A percentile compares a stretch with the other conserved stretches of the same genome.
phyloP scores from a whole-genome alignment of 35 echinoderm and acorn worm species.

The Hemicentrotus pulcherrimus region DNA sequence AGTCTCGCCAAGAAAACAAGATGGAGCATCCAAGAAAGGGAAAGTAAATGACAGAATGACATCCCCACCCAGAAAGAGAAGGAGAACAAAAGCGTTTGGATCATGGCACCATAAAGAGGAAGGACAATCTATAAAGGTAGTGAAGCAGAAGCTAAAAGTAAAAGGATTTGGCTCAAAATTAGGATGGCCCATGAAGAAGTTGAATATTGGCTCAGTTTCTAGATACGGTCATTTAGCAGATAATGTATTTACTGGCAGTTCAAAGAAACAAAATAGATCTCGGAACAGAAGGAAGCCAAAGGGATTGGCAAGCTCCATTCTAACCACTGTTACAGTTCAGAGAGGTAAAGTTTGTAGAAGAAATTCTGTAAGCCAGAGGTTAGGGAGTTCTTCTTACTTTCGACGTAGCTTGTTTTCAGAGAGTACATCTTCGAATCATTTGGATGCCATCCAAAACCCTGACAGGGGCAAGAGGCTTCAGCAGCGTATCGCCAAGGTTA shows the following conservation, averaged over 20 bases:
- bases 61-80: not conserved
- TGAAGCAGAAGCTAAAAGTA: not conserved
- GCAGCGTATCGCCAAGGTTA: not conserved
- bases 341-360: not conserved
- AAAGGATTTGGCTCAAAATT: not conserved
- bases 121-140: not conserved
- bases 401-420: not conserved
- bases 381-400: not conserved
- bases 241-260: not conserved
- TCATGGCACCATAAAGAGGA: not conserved
- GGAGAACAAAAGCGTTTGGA: not conserved
- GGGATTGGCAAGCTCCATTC: not conserved
- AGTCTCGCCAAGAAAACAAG: not conserved
- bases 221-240: not conserved
- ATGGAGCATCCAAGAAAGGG: not conserved
- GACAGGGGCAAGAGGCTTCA: not conserved
- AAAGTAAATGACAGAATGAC: not conserved
- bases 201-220: not conserved
- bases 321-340: not conserved
- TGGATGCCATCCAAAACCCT: not conserved
- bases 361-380: not conserved
- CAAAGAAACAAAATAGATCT: not conserved
- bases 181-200: not conserved
- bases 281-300: not conserved
- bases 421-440: not conserved